A percentile compares a stretch with the other conserved stretches of the same genome.
These are phyloP conservation scores for Chionoecetes opilio DNA, from an alignment of 1,140 invertebrate species.

Conservation along the genomic window DNA sequence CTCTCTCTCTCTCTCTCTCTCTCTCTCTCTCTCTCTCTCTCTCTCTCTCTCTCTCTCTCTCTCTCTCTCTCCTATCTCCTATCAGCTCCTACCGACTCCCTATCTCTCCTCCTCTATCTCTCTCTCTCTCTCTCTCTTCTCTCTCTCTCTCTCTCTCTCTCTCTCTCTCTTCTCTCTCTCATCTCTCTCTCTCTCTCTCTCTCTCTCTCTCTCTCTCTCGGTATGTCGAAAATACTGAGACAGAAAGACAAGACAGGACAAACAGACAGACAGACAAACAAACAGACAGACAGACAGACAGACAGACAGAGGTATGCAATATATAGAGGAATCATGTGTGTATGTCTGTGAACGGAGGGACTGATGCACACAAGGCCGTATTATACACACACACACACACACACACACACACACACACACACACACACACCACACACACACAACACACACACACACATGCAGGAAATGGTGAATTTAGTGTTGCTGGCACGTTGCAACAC, in stretches of 20 bases:
- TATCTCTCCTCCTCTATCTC: no score
- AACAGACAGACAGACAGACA: neutral
- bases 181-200: constrained; percentile 27
- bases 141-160: no score
- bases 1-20: constrained; percentile 27
- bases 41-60: constrained; percentile 21
- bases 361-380: no score
- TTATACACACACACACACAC: neutral
- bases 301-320: neutral
- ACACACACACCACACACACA: constrained; percentile 27
- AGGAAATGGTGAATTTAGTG: constrained; percentile 17
- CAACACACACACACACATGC: neutral
- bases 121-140: no score
- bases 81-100: no score
- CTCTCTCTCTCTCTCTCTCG: constrained; percentile 17
- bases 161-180: constrained; percentile 27
- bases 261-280: neutral
- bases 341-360: no score
- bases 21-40: constrained; percentile 27
- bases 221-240: neutral
- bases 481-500: neutral
- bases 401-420: constrained; percentile 23
- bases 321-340: neutral
- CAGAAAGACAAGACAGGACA: neutral
- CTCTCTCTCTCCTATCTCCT: neutral